These are phyloP conservation scores for Falco cherrug DNA, from an alignment of 2,797 vertebrate species.

Conservation along the genomic window DNA sequence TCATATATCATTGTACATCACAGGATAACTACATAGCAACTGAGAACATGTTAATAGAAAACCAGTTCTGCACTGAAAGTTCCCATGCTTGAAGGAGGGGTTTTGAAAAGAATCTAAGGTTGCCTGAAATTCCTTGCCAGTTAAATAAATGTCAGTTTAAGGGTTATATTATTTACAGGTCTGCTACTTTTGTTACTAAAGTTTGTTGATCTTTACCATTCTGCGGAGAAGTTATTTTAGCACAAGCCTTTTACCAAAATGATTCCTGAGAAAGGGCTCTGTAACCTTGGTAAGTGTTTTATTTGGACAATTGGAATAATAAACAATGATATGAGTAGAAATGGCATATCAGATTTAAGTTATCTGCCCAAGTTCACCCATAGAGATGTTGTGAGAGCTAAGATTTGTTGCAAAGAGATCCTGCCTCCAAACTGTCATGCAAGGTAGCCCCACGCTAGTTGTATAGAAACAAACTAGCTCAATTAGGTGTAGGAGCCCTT, in stretches of 20 bases:
- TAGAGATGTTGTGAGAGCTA: neutral
- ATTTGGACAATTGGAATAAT: neutral
- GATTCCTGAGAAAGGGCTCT: neutral
- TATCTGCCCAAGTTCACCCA: neutral
- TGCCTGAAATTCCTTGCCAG: neutral
- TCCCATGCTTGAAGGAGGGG: neutral
- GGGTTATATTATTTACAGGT: neutral
- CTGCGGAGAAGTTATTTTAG: neutral
- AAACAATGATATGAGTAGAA: neutral
- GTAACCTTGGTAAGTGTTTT: neutral
- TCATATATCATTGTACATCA: conserved; percentile 65
- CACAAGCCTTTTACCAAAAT: neutral
- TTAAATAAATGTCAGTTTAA: neutral
- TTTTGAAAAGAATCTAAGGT: neutral
- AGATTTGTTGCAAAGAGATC: neutral
- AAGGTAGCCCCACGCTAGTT: neutral
- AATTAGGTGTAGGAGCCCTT: neutral
- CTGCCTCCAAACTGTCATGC: neutral
- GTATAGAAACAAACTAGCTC: neutral
- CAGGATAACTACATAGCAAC: neutral
- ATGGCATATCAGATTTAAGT: neutral
- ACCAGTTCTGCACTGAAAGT: neutral
- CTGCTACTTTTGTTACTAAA: neutral
- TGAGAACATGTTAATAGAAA: neutral
- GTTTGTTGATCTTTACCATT: neutral